Percentiles rank a stretch among this genome's conserved stretches.
These are phyloP conservation scores for Diogma glabrata DNA, from an alignment of 2,888 invertebrate species.

Conservation along the genomic window DNA sequence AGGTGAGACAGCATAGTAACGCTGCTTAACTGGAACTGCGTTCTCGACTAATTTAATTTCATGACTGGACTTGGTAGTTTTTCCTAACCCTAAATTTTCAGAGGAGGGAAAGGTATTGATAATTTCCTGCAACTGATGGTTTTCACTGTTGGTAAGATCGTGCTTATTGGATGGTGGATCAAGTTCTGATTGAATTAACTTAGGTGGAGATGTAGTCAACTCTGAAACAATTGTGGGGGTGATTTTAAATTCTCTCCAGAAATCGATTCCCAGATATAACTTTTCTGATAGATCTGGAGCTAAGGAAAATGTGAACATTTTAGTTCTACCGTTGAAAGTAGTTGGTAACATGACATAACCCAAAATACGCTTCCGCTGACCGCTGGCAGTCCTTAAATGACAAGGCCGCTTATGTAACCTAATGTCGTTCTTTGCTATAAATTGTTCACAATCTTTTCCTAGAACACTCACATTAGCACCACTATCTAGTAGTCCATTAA, in stretches of 20 bases:
- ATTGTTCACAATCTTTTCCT: not conserved
- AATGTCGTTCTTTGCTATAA: not conserved
- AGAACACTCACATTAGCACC: not conserved
- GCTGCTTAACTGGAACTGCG: constrained; percentile 15
- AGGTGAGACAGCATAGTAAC: constrained; percentile 19
- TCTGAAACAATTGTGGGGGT: not conserved
- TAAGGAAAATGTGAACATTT: not conserved
- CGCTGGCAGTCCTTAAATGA: not conserved
- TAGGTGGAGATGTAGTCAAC: not conserved
- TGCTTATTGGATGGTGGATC: not conserved
- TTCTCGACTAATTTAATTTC: constrained; percentile 16
- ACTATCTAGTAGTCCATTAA: not conserved
- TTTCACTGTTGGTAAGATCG: no score
- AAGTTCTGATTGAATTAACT: no score
- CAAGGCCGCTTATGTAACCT: not conserved
- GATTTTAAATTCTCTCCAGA: not conserved
- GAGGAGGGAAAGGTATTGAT: not conserved
- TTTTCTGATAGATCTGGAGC: not conserved
- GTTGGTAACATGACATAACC: not conserved
- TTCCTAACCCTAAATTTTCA: constrained; percentile 11
- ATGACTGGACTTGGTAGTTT: constrained; percentile 16
- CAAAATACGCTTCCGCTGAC: not conserved
- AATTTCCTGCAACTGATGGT: no score
- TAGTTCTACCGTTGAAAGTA: not conserved
- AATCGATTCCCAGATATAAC: not conserved